A percentile compares a stretch with the other conserved stretches of the same genome.
Conservation (phyloP, 2,888 invertebrate species). For the Parasteatoda lunata region DNA sequence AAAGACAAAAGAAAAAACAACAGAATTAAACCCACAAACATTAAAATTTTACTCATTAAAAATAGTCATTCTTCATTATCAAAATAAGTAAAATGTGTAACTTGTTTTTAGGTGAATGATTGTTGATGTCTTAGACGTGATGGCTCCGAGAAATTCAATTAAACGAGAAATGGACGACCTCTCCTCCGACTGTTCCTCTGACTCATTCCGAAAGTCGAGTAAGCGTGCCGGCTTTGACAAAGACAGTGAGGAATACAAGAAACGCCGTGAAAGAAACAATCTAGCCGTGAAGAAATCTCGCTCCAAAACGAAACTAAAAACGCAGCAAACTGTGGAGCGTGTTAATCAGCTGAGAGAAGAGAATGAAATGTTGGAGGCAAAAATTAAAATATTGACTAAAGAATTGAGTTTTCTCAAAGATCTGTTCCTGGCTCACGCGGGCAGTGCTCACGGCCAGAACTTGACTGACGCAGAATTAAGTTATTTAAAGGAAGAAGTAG, state of each 20-base stretch:
- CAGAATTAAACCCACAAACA: no score
- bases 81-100: no score
- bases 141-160: slow-evolving; percentile 56
- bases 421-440: slow-evolving; percentile 86
- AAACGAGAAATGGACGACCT: slow-evolving; percentile 55
- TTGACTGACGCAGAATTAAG: slow-evolving; percentile 73
- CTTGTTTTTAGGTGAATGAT: not conserved
- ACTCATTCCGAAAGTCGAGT: slow-evolving; percentile 34
- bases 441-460: slow-evolving; percentile 76
- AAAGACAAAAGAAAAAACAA: no score
- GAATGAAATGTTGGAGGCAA: slow-evolving; percentile 86
- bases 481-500: slow-evolving; percentile 55
- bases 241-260: slow-evolving; percentile 81
- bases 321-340: slow-evolving; percentile 84
- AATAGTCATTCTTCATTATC: no score
- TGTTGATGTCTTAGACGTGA: slow-evolving; percentile 16
- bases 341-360: slow-evolving; percentile 85
- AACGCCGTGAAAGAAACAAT: slow-evolving; percentile 85
- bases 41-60: no score
- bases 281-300: slow-evolving; percentile 89
- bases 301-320: slow-evolving; percentile 81
- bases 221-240: slow-evolving; percentile 76
- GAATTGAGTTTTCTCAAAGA: slow-evolving; percentile 87
- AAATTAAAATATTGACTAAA: slow-evolving; percentile 86
- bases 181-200: slow-evolving; percentile 61